Evolutionary conservation across 2,888 invertebrate genomes (phyloP).

Genomic region (Onchidella celtica): DNA sequence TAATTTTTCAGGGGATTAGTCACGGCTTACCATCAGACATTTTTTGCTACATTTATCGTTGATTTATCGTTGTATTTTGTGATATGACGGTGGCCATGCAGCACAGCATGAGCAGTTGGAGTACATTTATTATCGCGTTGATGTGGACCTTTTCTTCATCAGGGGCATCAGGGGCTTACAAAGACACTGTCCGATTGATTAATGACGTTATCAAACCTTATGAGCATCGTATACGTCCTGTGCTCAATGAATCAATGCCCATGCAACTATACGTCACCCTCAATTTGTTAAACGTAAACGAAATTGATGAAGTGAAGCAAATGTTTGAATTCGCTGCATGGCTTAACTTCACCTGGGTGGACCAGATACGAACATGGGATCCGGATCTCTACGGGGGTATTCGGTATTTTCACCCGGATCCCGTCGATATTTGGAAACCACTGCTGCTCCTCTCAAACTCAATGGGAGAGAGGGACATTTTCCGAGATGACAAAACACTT

Average conservation of each 20-base stretch:
- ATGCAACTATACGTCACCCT: not conserved
- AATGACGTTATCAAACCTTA: not conserved
- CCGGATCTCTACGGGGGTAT: constrained; percentile 21
- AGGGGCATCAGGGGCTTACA: too few species aligned
- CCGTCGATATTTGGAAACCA: constrained; percentile 30
- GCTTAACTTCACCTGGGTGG: constrained; percentile 29
- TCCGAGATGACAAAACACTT: not conserved
- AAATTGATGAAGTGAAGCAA: constrained; percentile 6
- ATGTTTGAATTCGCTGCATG: not conserved
- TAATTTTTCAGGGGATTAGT: too few species aligned
- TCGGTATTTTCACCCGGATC: not conserved
- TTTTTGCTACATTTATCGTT: too few species aligned
- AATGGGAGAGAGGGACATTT: constrained; percentile 13
- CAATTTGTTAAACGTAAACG: not conserved
- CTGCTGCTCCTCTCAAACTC: constrained; percentile 12
- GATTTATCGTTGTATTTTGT: too few species aligned
- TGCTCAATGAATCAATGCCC: not conserved
- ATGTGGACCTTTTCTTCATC: too few species aligned
- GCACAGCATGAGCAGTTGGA: too few species aligned
- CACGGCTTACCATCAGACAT: too few species aligned
- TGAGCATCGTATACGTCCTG: not conserved
- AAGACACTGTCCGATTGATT: not conserved
- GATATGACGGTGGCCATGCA: too few species aligned
- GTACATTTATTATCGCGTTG: too few species aligned
- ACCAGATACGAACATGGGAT: constrained; percentile 35